phyloP scores from a whole-genome alignment of 2,888 invertebrate species.

The Balanococcus diminutus region DNA sequence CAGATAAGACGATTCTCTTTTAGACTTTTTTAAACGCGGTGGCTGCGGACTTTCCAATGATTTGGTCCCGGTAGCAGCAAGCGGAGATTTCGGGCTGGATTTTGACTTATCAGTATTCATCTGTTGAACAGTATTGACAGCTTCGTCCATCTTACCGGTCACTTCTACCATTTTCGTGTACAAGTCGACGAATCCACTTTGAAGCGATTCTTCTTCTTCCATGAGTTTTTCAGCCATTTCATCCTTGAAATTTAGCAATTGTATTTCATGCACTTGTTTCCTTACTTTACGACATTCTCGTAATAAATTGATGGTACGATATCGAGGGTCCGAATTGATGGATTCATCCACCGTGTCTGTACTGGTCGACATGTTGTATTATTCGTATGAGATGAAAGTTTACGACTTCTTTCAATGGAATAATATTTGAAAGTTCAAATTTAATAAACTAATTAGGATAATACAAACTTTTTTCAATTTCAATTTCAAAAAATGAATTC shows the following conservation, averaged over 20 bases:
- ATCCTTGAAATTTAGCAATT: constrained; percentile 1
- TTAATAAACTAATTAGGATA: too few relatives aligned
- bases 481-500: too few relatives aligned
- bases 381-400: not conserved
- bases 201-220: not conserved
- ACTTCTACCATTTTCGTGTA: not conserved
- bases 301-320: not conserved
- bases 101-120: not conserved
- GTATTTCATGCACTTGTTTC: not conserved
- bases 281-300: not conserved
- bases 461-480: not conserved
- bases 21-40: not conserved
- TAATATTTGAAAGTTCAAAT: not conserved
- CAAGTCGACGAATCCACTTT: not conserved
- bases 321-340: not conserved
- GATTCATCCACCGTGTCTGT: not conserved
- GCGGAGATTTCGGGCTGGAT: not conserved
- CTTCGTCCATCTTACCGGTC: not conserved
- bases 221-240: not conserved
- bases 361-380: not conserved
- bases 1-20: not conserved
- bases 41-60: not conserved
- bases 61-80: not conserved
- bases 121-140: not conserved
- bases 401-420: not conserved